Base-by-base conservation (phyloP, 2,888 invertebrate genomes). In the Ophion slaviceki region DNA sequence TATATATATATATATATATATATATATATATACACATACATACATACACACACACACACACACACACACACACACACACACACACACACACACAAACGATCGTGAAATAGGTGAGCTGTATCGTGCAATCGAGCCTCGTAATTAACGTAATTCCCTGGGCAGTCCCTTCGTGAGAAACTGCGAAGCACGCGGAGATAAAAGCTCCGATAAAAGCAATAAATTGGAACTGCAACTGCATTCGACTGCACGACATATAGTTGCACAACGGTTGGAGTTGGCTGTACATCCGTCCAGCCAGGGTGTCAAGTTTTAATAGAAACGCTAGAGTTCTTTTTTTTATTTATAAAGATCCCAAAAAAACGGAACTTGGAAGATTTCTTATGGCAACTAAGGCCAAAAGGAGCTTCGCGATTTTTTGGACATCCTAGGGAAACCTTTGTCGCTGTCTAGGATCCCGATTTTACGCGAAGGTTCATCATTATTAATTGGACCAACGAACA, bases 71-170 rank as follows among this genome's bases (percentile, higher is more conserved):
- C 1, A 24, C 1, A 24, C 24, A 24, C 24, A 24, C 24, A 24
- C 24, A 24, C 24, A 24, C 24, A 24, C 24, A 24, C 24, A 53
- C 10, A 1, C 57, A n/a, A n/a, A 57, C 10, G 57, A n/a, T 62
- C 53, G 68, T 70, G 32, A 53, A 66, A 75, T 47, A 45, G 61
- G 17, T 45, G 47, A 75, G 45, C 24, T 36, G 32, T 64, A 81
- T 45, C 28, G 24, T 62, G 47, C 62, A 68, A 64, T 64, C 47
- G 64, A 53, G 64, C 17, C 75, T 64, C 53, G 53, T 53, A 75
- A 76, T 66, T 76, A 66, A 76, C 53, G 76, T 66, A 66, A 53
- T 66, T 32, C n/a, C 47, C n/a, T 53, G n/a, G 32, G 53, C n/a
- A 11, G 32, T 53, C 7, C 2, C 76, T 76, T 53, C 53, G 53